Percentiles rank a stretch among this genome's conserved stretches.
Conservation (phyloP, 2,113 vertebrate species). For the Prinia subflava region DNA sequence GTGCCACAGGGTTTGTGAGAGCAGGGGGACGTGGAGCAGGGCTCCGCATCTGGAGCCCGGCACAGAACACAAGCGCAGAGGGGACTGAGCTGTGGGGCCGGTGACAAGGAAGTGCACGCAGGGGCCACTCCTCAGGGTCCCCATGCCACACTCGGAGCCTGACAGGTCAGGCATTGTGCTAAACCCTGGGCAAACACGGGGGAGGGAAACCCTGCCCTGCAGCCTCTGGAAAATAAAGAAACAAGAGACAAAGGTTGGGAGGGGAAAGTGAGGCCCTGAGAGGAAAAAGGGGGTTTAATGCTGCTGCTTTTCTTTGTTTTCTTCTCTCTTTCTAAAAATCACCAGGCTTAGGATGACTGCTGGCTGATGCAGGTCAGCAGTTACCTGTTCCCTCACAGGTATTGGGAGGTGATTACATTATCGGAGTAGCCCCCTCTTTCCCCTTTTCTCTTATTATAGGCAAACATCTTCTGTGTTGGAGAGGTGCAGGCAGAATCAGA, state of each 20-base stretch:
- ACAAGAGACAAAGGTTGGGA: constrained; percentile 56
- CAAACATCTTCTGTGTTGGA: background rate
- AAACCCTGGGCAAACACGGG: constrained; percentile 23
- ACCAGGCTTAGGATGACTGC: background rate
- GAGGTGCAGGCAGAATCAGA: background rate
- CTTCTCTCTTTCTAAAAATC: background rate
- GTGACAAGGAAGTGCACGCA: background rate
- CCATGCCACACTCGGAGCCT: background rate
- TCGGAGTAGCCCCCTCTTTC: background rate
- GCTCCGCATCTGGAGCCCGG: background rate
- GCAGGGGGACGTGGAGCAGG: background rate
- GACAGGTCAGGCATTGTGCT: constrained; percentile 53
- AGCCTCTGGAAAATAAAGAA: constrained; percentile 42
- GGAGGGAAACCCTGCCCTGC: constrained; percentile 60
- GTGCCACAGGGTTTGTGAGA: background rate
- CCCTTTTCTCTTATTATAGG: background rate
- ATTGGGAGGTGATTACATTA: accelerated
- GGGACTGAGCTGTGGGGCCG: background rate
- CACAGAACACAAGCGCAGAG: background rate
- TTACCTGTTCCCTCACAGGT: background rate
- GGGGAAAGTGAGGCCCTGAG: constrained; percentile 46
- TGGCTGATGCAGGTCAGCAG: background rate
- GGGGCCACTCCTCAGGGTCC: background rate
- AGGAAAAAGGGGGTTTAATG: constrained; percentile 3
- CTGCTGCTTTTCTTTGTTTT: background rate